Conservation (phyloP, 2,797 vertebrate species). For the Lates japonicus region DNA sequence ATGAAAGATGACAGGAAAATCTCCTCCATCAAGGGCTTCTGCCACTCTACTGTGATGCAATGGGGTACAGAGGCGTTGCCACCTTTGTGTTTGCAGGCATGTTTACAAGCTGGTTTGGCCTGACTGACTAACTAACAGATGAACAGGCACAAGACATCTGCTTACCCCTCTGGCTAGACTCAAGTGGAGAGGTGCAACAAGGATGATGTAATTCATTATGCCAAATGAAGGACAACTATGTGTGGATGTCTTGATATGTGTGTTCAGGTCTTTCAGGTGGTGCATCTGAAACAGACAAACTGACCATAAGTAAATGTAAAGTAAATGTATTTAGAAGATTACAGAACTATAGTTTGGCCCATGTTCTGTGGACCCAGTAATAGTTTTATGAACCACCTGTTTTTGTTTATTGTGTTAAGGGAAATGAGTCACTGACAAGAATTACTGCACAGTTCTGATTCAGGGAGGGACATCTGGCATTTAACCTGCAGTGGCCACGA, state of each 20-base stretch:
- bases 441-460: not conserved
- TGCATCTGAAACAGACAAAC: not conserved
- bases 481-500: not conserved
- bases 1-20: not conserved
- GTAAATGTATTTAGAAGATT: conserved; percentile 2
- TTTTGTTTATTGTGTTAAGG: not conserved
- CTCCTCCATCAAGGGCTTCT: not conserved
- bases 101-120: conserved; percentile 53
- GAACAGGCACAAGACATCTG: conserved; percentile 71
- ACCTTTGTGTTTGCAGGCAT: conserved; percentile 54
- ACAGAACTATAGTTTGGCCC: not conserved
- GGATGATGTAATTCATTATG: conserved; percentile 77
- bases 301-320: too few species aligned
- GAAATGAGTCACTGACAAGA: not conserved
- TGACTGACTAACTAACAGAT: conserved; percentile 45
- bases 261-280: conserved; percentile 6
- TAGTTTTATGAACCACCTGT: not conserved
- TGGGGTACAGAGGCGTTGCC: conserved; percentile 21
- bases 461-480: not conserved
- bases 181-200: conserved; percentile 45
- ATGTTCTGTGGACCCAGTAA: not conserved
- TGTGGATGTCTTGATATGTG: conserved; percentile 23
- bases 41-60: conserved; percentile 18
- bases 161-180: conserved; percentile 45
- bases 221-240: conserved; percentile 33